A percentile compares a stretch with the other conserved stretches of the same genome.
Conservation (phyloP, 2,888 invertebrate species). For the Campaea margaritaria region DNA sequence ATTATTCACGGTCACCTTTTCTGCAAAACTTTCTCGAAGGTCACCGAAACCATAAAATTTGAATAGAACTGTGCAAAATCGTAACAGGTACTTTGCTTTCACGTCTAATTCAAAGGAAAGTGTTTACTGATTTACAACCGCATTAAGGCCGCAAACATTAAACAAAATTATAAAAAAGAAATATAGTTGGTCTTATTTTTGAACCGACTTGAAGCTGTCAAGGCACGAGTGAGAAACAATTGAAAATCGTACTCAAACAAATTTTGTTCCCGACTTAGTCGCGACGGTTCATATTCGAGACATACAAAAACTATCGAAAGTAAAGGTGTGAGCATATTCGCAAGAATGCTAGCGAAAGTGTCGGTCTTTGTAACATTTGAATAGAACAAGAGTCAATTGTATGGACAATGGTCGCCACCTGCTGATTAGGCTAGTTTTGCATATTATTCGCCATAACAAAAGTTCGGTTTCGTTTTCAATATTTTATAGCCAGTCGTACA, state of each 20-base stretch:
- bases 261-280: background rate
- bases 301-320: conserved; percentile 56
- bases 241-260: conserved; percentile 11
- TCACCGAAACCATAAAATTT: conserved; percentile 30
- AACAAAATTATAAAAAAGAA: conserved; percentile 58
- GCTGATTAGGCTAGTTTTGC: conserved; percentile 70
- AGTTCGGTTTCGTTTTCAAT: conserved; percentile 68
- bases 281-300: conserved; percentile 7
- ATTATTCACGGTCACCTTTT: conserved; percentile 20
- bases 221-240: conserved; percentile 10
- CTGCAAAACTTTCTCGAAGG: conserved; percentile 41
- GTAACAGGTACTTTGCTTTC: conserved; percentile 70
- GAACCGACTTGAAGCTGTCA: background rate
- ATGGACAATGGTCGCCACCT: conserved; percentile 71
- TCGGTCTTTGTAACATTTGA: conserved; percentile 47
- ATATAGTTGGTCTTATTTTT: conserved; percentile 4
- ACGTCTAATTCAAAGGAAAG: conserved; percentile 64
- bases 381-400: conserved; percentile 52
- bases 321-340: conserved; percentile 67
- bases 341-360: conserved; percentile 76
- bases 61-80: conserved; percentile 62
- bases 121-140: conserved; percentile 76
- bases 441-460: conserved; percentile 74
- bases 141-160: conserved; percentile 59
- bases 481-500: conserved; percentile 59